Conservation (phyloP, 2,888 invertebrate genomes). For the Keiferia lycopersicella region DNA sequence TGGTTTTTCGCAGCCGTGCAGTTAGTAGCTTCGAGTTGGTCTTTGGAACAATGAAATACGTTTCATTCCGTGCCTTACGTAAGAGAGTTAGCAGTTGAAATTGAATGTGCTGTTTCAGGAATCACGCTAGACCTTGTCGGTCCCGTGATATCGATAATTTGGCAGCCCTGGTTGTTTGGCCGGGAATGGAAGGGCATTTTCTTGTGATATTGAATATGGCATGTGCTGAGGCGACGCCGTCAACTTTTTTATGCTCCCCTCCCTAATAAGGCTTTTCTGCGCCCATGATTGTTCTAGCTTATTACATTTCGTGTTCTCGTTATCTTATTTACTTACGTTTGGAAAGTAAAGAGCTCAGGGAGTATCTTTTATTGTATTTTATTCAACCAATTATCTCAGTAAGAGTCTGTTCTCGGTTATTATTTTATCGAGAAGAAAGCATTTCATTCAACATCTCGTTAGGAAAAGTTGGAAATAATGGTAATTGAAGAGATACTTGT, state of each 20-base stretch:
- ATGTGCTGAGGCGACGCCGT: constrained; percentile 42
- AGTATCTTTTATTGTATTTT: constrained; percentile 1
- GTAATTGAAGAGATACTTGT: neutral
- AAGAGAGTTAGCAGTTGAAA: neutral
- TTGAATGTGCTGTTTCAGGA: neutral
- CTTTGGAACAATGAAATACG: neutral
- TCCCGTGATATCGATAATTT: constrained; percentile 18
- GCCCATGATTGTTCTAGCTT: constrained; percentile 20
- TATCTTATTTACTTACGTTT: constrained; percentile 15
- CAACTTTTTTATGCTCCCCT: constrained; percentile 36
- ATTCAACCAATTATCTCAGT: neutral
- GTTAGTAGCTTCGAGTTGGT: neutral
- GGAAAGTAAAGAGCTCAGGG: constrained; percentile 2
- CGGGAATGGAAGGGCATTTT: constrained; percentile 37
- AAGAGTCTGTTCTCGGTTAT: neutral
- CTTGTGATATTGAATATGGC: constrained; percentile 42
- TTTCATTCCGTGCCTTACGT: constrained; percentile 4
- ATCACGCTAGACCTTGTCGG: neutral
- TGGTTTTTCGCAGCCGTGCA: neutral
- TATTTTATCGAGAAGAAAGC: neutral
- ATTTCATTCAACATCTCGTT: neutral
- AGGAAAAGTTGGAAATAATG: neutral
- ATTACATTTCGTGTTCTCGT: constrained; percentile 13
- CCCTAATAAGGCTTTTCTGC: constrained; percentile 1
- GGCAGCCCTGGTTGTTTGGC: constrained; percentile 41